Percentiles rank a stretch among this genome's conserved stretches.
Conservation (phyloP, 2,888 invertebrate genomes). For the Mesochorus sp. region DNA sequence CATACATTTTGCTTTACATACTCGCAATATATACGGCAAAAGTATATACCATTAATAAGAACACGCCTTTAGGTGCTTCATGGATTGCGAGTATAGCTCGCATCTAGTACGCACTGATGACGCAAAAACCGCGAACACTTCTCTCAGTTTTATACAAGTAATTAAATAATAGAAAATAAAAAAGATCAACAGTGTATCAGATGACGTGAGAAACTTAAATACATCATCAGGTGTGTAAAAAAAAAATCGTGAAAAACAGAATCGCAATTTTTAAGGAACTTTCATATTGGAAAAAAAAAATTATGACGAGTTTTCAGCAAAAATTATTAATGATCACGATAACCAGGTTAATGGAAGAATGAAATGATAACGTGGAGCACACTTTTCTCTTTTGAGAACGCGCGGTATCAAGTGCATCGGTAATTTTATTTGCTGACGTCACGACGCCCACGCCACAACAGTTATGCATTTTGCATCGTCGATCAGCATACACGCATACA, state of each 20-base stretch:
- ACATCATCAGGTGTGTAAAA: too few species aligned
- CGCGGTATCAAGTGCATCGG: constrained; percentile 68
- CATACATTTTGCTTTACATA: constrained; percentile 8
- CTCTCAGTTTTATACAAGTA: too few species aligned
- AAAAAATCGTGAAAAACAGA: too few species aligned
- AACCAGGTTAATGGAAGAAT: too few species aligned
- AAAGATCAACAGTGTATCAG: too few species aligned
- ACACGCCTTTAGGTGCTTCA: not conserved
- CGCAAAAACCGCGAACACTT: too few species aligned
- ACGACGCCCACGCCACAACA: constrained; percentile 47
- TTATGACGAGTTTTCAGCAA: too few species aligned
- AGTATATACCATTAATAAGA: not conserved
- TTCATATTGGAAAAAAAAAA: too few species aligned
- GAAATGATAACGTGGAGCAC: constrained; percentile 49
- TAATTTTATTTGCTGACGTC: constrained; percentile 70
- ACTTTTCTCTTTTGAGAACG: constrained; percentile 62
- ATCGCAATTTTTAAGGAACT: too few species aligned
- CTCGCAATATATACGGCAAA: not conserved
- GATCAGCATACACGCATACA: not conserved
- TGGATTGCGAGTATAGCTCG: constrained; percentile 12
- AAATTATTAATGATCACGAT: too few species aligned
- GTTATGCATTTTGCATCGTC: constrained; percentile 33
- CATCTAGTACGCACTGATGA: constrained; percentile 13
- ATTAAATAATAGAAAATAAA: too few species aligned
- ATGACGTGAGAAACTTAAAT: too few species aligned